Evolutionary conservation across 1,140 invertebrate species (phyloP), one percentile per base, ranked within the genome.

Genomic region (Theocolax elegans): DNA sequence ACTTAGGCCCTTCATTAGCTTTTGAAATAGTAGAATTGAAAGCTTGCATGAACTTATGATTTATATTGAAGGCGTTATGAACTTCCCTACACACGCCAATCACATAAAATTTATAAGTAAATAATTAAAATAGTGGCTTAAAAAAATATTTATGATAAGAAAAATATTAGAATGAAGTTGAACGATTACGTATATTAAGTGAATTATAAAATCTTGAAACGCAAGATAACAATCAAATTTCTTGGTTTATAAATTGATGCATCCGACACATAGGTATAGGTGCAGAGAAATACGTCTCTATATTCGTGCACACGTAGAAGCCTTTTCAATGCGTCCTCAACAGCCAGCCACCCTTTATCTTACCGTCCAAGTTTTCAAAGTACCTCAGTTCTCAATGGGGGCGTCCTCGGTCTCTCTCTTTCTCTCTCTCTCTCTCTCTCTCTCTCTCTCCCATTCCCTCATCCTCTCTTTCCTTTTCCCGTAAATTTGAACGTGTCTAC

Each of bases 331-430:
- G 81, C 81, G 79, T 82, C 80, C 80, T 81, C 76, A 74, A 78
- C 80, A 81, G 78, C 74, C 67, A 79, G 75, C 77, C 78, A 81
- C 82, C 81, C 84, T 84, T 85, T 84, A 80, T 80, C 80, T 84
- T 83, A 84, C 81, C 79, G 81, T 84, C 75, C 76, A 83, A 85
- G 81, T 85, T 85, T 85, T 83, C 81, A 85, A 84, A 85, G 80
- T 84, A 81, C 79, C n/a, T n/a, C n/a, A n/a, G n/a, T n/a, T 79
- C 82, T 83, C 79, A 81, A 79, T 81, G 76, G 80, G 73, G 72
- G 67, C n/a, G n/a, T n/a, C n/a, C n/a, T n/a, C 74, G 75, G 75
- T 78, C 63, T 56, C 38, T 65, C 19, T 40, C 35, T 17, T 44
- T 46, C n/a, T 46, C n/a, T 1, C 27, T 21, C 3, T 8, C 1